Evolutionary conservation across 2,888 invertebrate species (phyloP).

Genomic region (Plagiodera versicolora): DNA sequence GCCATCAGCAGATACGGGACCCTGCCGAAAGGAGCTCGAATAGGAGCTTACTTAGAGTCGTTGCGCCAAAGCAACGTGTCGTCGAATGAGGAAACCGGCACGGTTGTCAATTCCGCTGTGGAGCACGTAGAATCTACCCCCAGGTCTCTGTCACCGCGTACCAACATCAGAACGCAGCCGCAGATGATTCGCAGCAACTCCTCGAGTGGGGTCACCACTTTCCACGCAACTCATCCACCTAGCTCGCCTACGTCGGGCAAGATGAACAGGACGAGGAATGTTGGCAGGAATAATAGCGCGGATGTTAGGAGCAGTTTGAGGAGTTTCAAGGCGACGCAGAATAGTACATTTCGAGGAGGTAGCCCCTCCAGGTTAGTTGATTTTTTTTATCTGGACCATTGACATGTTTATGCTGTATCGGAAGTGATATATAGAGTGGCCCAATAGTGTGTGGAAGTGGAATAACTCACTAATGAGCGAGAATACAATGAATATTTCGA

Average conservation of each 20-base stretch:
- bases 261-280: constrained; percentile 59
- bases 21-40: constrained; percentile 92
- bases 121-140: constrained; percentile 53
- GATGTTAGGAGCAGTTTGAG: constrained; percentile 54
- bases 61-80: constrained; percentile 76
- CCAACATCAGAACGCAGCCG: constrained; percentile 66
- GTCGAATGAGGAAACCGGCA: constrained; percentile 49
- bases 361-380: constrained; percentile 62
- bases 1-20: constrained; percentile 96
- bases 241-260: constrained; percentile 66
- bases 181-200: constrained; percentile 91
- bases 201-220: constrained; percentile 77
- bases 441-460: no score
- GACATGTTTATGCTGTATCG: no score
- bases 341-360: constrained; percentile 52
- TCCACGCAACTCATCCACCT: constrained; percentile 58
- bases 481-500: no score
- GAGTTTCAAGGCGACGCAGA: constrained; percentile 53
- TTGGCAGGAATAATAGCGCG: constrained; percentile 49
- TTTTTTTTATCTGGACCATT: no score
- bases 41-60: constrained; percentile 95
- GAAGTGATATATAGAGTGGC: no score
- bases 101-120: constrained; percentile 41
- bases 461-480: no score
- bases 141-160: constrained; percentile 67